Evolutionary conservation across 2,888 invertebrate species (phyloP).

Genomic region (Monoplex corrugatus): DNA sequence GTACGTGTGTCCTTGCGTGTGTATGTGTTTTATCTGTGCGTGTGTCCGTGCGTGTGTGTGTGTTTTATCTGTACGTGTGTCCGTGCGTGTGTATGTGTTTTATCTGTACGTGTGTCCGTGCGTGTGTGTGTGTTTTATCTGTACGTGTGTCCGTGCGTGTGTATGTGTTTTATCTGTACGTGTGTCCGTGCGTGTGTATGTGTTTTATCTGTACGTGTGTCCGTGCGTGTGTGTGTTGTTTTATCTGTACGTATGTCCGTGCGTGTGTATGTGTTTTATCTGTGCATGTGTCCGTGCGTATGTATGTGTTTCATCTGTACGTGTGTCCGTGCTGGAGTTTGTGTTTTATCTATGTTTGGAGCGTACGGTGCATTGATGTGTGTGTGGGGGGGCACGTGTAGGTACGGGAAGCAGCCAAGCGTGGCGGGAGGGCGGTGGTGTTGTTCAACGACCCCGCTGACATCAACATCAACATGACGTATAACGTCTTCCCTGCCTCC

Average conservation of each 20-base stretch:
- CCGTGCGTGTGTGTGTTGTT: not conserved
- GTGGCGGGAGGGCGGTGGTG: constrained; percentile 79
- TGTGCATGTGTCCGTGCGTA: not conserved
- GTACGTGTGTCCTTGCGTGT: not conserved
- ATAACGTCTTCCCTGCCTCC: constrained; percentile 73
- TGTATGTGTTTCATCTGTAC: too few species aligned
- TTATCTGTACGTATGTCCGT: not conserved
- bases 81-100: not conserved
- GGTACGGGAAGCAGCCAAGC: constrained; percentile 69
- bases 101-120: too few species aligned
- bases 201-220: not conserved
- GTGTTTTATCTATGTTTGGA: not conserved
- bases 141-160: not conserved
- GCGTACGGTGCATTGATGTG: too few species aligned
- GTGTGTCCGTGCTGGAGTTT: not conserved
- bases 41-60: not conserved
- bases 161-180: not conserved
- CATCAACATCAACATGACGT: constrained; percentile 67
- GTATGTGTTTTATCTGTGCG: not conserved
- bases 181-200: not conserved
- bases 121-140: too few species aligned
- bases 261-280: not conserved
- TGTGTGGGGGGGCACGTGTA: too few species aligned
- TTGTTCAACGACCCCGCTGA: constrained; percentile 79
- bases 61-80: too few species aligned